A percentile compares a stretch with the other conserved stretches of the same genome.
Evolutionary conservation across 2,113 vertebrate species (phyloP).

Genomic region (Seriola quinqueradiata): DNA sequence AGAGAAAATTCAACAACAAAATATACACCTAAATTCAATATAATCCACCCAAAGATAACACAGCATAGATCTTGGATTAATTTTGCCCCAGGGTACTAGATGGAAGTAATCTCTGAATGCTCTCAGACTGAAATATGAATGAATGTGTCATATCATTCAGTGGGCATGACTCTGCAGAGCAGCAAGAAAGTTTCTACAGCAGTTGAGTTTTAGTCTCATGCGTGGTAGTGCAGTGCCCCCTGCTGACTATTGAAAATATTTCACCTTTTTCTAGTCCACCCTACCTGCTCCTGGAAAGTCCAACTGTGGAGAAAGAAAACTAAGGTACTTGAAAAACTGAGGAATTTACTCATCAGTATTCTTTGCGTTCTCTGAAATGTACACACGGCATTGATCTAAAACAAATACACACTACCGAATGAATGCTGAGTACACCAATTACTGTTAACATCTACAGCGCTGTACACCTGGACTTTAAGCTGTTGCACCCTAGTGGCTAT

Average conservation of each 20-base stretch:
- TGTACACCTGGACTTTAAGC: background rate
- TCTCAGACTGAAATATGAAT: conserved; percentile 72
- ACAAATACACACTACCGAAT: conserved; percentile 22
- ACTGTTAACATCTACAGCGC: conserved; percentile 3
- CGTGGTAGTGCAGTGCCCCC: conserved; percentile 67
- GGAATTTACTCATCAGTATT: conserved; percentile 22
- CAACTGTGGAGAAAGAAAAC: background rate
- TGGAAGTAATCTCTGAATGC: conserved; percentile 47
- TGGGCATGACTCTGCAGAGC: conserved; percentile 70
- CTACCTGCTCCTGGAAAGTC: background rate
- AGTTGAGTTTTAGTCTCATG: conserved; percentile 5
- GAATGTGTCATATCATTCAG: conserved; percentile 60
- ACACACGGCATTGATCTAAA: conserved; percentile 9
- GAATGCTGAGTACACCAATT: conserved; percentile 5
- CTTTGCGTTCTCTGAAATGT: background rate
- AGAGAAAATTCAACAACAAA: conserved; percentile 23
- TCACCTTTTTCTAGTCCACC: background rate
- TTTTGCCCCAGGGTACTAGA: conserved; percentile 36
- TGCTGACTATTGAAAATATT: conserved; percentile 25
- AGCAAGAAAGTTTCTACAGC: conserved; percentile 29
- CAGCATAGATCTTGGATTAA: conserved; percentile 33
- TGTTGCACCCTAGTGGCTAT: conserved; percentile 6
- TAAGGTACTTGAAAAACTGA: background rate
- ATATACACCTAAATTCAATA: background rate
- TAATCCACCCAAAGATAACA: conserved; percentile 33